A percentile compares a stretch with the other conserved stretches of the same genome.
These are phyloP conservation scores for Enteromius unitaeniatus DNA, from an alignment of 2,797 vertebrate genomes.

Conservation along the genomic window DNA sequence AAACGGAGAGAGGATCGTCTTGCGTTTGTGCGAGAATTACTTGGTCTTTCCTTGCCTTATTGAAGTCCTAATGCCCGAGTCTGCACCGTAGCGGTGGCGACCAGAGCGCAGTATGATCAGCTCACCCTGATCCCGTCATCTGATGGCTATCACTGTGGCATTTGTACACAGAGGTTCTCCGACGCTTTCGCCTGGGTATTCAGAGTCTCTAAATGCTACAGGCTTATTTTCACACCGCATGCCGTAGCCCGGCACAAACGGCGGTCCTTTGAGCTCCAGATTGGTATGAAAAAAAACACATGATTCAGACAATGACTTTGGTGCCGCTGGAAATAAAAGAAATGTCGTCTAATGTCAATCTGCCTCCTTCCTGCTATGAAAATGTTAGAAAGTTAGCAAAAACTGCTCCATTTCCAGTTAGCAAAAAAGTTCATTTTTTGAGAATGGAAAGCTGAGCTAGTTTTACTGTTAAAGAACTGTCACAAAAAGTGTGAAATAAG, in stretches of 20 bases:
- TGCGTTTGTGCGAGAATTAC: conserved; percentile 31
- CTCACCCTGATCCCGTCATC: conserved; percentile 43
- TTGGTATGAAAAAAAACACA: conserved; percentile 20
- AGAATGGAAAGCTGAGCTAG: background rate
- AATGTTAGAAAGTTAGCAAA: conserved; percentile 34
- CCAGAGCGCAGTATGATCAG: conserved; percentile 54
- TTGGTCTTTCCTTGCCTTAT: conserved; percentile 29
- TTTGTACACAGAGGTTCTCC: conserved; percentile 55
- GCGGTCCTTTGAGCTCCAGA: conserved; percentile 34
- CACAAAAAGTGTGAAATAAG: conserved; percentile 15
- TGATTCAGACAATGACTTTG: conserved; percentile 38
- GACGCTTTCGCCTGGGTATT: conserved; percentile 23
- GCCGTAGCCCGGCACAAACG: conserved; percentile 7
- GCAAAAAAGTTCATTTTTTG: background rate
- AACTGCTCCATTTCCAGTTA: background rate
- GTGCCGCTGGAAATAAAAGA: conserved; percentile 39
- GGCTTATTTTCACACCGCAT: conserved; percentile 48
- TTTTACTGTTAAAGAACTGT: background rate
- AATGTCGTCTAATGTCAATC: conserved; percentile 44
- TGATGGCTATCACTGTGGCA: conserved; percentile 54
- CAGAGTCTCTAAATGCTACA: conserved; percentile 50
- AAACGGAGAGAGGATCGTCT: conserved; percentile 49
- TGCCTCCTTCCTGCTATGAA: conserved; percentile 1
- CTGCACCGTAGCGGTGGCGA: background rate
- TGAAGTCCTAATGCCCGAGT: conserved; percentile 34